phyloP scores from a whole-genome alignment of 2,113 vertebrate species.

The Bungarus multicinctus region DNA sequence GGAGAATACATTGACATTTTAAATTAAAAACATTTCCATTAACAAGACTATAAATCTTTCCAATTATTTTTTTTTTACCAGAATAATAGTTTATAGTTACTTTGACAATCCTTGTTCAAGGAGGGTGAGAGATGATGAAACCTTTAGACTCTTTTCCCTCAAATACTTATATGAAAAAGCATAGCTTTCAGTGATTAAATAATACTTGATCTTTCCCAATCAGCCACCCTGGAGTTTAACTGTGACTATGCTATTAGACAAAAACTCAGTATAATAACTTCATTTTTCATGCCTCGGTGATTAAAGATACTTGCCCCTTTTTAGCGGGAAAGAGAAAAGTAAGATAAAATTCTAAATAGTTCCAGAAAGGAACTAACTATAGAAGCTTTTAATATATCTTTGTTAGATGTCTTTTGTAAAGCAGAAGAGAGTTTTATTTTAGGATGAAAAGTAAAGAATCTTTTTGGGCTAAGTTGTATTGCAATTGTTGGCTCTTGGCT shows the following conservation, averaged over 20 bases:
- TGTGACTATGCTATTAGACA: constrained; percentile 26
- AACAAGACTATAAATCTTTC: constrained; percentile 68
- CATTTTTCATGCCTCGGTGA: neutral
- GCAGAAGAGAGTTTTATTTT: neutral
- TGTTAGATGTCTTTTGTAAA: neutral
- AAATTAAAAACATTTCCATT: constrained; percentile 63
- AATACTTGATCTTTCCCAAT: constrained; percentile 37
- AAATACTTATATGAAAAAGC: neutral
- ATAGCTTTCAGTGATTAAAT: neutral
- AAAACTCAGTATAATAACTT: constrained; percentile 28
- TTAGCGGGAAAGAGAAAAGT: neutral
- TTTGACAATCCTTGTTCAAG: constrained; percentile 54
- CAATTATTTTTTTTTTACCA: constrained; percentile 65
- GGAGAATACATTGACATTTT: constrained; percentile 63
- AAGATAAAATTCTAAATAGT: neutral
- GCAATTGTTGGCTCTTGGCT: neutral
- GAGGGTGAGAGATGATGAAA: neutral
- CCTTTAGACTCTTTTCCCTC: neutral
- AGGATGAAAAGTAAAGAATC: neutral
- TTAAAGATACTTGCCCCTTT: neutral
- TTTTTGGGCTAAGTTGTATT: neutral
- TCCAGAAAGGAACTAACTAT: neutral
- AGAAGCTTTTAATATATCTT: neutral
- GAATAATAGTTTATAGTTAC: constrained; percentile 62
- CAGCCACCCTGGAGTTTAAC: neutral